Evolutionary conservation across 1,140 invertebrate species (phyloP).

Genomic region (Philotrypesis tridentata): DNA sequence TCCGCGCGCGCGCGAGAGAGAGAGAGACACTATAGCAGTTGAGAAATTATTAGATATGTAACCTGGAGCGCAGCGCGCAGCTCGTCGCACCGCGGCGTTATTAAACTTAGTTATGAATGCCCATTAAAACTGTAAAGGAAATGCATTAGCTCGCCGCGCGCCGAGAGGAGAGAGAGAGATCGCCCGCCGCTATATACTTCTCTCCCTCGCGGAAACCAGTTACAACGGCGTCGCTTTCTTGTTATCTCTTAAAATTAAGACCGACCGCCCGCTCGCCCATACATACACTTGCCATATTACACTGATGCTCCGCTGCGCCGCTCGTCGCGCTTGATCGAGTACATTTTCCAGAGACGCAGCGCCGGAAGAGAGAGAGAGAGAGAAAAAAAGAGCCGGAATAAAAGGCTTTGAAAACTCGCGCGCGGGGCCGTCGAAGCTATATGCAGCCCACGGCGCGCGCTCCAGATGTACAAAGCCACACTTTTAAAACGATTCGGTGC

Average conservation of each 20-base stretch:
- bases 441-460: too few species aligned
- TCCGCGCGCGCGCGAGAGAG: too few species aligned
- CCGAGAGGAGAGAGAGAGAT: slow-evolving; percentile 55
- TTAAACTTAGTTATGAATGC: slow-evolving; percentile 74
- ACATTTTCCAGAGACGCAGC: not conserved
- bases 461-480: slow-evolving; percentile 42
- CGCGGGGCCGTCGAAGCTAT: not conserved
- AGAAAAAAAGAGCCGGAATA: not conserved
- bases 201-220: slow-evolving; percentile 15
- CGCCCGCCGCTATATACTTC: slow-evolving; percentile 49
- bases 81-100: slow-evolving; percentile 64
- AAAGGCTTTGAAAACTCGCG: slow-evolving; percentile 29
- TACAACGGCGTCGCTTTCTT: slow-evolving; percentile 32
- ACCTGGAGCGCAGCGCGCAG: slow-evolving; percentile 55
- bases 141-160: slow-evolving; percentile 69
- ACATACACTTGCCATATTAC: not conserved
- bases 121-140: slow-evolving; percentile 74
- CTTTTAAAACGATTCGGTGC: slow-evolving; percentile 51
- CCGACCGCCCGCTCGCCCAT: slow-evolving; percentile 52
- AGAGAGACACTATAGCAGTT: slow-evolving; percentile 43
- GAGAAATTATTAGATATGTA: slow-evolving; percentile 71
- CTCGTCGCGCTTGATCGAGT: not conserved
- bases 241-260: slow-evolving; percentile 41
- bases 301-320: too few species aligned
- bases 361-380: not conserved